phyloP scores from a whole-genome alignment of 1,140 invertebrate species.

The Proctacanthus coquilletti region DNA sequence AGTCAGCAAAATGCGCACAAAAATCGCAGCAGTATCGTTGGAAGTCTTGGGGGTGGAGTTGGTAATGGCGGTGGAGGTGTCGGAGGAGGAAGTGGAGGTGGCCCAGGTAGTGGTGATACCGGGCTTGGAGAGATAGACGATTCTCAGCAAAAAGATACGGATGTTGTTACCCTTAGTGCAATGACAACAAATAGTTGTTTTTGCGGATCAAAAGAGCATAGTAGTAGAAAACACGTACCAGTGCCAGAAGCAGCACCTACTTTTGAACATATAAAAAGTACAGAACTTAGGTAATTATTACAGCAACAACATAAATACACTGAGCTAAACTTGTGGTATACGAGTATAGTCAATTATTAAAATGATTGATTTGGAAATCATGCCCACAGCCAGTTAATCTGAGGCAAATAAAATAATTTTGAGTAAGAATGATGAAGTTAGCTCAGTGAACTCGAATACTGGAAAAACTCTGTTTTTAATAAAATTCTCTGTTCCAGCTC shows the following conservation, averaged over 20 bases:
- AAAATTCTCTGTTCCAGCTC: constrained; percentile 2
- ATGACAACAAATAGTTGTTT: constrained; percentile 3
- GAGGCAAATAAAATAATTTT: neutral
- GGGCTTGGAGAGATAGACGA: neutral
- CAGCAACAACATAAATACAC: neutral
- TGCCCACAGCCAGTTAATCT: neutral
- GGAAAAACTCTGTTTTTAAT: neutral
- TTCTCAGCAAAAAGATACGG: neutral
- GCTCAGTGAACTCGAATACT: neutral
- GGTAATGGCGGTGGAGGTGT: neutral
- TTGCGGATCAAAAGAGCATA: neutral
- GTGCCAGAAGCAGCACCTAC: neutral
- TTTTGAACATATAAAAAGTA: neutral
- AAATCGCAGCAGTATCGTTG: constrained; percentile 1
- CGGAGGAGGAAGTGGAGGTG: neutral
- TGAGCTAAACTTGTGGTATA: neutral
- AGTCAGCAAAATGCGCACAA: constrained; percentile 1
- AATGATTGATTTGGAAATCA: neutral
- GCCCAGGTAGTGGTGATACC: neutral
- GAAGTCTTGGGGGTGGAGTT: constrained; percentile 1
- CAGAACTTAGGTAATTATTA: neutral
- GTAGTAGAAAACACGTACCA: neutral
- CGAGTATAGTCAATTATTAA: neutral
- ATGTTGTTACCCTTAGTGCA: constrained; percentile 6
- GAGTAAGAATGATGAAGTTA: neutral